Evolutionary conservation across 2,113 vertebrate species (phyloP), one percentile per base, ranked within the genome.

Genomic region (Corythornis madagascariensis): DNA sequence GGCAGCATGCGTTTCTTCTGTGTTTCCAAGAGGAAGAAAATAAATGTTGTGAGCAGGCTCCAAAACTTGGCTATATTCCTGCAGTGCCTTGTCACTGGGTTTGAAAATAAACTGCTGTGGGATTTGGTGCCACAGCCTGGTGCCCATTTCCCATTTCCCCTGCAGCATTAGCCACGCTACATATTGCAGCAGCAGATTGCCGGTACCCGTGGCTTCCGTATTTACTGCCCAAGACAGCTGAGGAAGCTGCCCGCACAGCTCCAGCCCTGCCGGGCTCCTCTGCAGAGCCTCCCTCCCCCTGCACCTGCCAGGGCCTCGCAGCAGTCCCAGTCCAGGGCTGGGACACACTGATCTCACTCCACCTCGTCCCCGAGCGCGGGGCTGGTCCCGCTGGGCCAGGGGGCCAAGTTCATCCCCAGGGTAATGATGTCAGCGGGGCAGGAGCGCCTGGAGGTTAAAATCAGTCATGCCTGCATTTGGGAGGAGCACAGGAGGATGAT

Each of bases 31-130:
- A 18, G 28, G 1, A 1, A 22, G 48, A 33, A 35, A 67, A 74
- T 59, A 60, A 43, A 29, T 12, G 42, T 16, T 89, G 16, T 61
- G 73, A 89, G 79, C 55, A 83, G 64, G 65, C 79, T 91, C 53
- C 85, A 53, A 60, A 70, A 80, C 57, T 87, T 89, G 89, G 86
- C 86, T 78, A 1, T 73, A 13, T 77, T 93, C 79, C 90, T 71
- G 13, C 24, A 77, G 6, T 80, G 89, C 85, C 89, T 88, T 80
- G 60, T 89, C 85, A 42, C 3, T 83, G 56, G 71, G 60, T 87
- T 93, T 93, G 96, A 89, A 92, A 96, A 92, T 82, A 87, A 89
- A 89, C 87, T 60, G 88, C 84, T 53, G 35, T 64, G 76, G 87
- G 92, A 90, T 89, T 77, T 93, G 80, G 80, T 75, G 76, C 56